A percentile compares a stretch with the other conserved stretches of the same genome.
Evolutionary conservation across 2,888 invertebrate species (phyloP).

Genomic region (Laspeyria flexula): DNA sequence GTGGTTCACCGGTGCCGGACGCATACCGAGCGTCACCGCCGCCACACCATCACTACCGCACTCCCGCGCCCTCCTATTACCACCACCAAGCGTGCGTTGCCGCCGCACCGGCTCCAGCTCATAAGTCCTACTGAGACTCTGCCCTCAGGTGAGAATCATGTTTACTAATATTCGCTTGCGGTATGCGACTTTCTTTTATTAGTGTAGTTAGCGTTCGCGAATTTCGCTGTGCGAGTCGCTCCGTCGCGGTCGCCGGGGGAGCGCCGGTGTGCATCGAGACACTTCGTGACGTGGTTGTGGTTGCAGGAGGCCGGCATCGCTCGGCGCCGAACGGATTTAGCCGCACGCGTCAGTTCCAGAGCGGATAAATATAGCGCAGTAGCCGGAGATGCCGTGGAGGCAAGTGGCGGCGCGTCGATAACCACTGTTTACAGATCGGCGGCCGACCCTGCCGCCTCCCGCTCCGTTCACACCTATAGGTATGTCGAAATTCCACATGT

Average conservation of each 20-base stretch:
- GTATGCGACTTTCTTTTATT: constrained; percentile 59
- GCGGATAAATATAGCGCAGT: constrained; percentile 83
- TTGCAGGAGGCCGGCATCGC: constrained; percentile 81
- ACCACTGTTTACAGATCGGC: constrained; percentile 84
- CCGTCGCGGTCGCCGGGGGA: constrained; percentile 54
- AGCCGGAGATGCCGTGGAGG: constrained; percentile 78
- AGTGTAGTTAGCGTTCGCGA: constrained; percentile 62
- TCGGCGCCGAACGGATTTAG: constrained; percentile 83
- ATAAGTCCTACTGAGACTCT: constrained; percentile 81
- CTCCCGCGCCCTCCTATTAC: constrained; percentile 80
- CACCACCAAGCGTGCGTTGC: constrained; percentile 88
- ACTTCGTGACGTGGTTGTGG: constrained; percentile 81
- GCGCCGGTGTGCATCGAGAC: constrained; percentile 60
- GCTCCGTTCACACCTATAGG: constrained; percentile 76
- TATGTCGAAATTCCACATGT: constrained; percentile 72
- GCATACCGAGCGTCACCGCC: constrained; percentile 77
- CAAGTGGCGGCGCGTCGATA: constrained; percentile 83
- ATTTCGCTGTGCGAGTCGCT: constrained; percentile 71
- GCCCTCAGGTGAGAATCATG: constrained; percentile 68
- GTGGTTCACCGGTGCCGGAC: constrained; percentile 75
- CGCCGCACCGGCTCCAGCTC: constrained; percentile 77
- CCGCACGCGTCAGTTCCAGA: constrained; percentile 80
- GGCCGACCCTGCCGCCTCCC: constrained; percentile 80
- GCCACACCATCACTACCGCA: constrained; percentile 79
- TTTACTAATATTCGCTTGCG: constrained; percentile 46